Evolutionary conservation across 2,888 invertebrate genomes (phyloP), one percentile per base, ranked within the genome.

Genomic region (Caenorhabditis sp.): DNA sequence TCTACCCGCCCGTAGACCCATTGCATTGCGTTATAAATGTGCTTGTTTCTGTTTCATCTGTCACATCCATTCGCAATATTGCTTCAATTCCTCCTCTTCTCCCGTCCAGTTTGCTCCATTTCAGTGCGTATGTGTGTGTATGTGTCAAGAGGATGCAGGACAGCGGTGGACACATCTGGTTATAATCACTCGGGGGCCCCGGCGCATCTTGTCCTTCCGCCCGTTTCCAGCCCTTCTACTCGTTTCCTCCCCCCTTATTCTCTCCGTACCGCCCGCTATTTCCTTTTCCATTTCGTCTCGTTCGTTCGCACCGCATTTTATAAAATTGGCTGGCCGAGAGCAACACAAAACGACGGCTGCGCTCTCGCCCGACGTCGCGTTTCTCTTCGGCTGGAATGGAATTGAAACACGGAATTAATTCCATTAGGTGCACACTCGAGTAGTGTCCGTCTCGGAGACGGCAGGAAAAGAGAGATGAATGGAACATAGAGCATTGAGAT

Each of bases 91-190:
- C 53, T 68, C 44, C 44, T 15, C 68, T 76, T 40, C 53, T 68
- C 44, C 44, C 24, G 11, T 18, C 20, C 15, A 24, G 51, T 50
- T 18, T 50, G 50, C 56, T 60, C 51, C 50, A 74, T 62, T 62
- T 69, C 44, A 56, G 56, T 55, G 44, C 44, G 44, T 24, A 26
- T 6, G 15, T 53, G 44, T 55, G 44, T 24, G 53, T 6, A 26
- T 53, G 26, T 28, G 40, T 53, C 37, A 55, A 55, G 67, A 47
- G 72, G 24, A 47, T 5, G 47, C 18, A 47, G 20, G 79, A n/a
- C n/a, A n/a, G n/a, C n/a, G n/a, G n/a, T n/a, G 69, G 84, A 51
- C 82, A 77, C 84, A 84, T 84, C 84, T 84, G 82, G 77, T 84
- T 84, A 84, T 84, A 84, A 84, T 84, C 79, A 84, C 53, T 79